Evolutionary conservation across 2,888 invertebrate genomes (phyloP).

Genomic region (Chorisops tibialis): DNA sequence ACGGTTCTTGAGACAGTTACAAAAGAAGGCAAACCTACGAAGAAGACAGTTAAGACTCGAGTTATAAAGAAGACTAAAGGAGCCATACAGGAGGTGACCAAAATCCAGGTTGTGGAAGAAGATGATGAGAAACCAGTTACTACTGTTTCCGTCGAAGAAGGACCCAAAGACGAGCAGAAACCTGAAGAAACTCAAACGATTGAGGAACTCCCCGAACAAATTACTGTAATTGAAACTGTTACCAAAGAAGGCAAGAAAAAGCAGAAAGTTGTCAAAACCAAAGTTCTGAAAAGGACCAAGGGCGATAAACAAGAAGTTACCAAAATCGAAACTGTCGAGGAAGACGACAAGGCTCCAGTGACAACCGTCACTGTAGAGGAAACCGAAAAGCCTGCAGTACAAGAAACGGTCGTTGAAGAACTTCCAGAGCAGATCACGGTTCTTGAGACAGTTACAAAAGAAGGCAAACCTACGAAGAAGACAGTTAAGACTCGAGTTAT

Average conservation of each 20-base stretch:
- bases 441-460: constrained; percentile 36
- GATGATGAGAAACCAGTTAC: constrained; percentile 43
- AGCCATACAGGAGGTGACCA: constrained; percentile 45
- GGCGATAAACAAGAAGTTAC: constrained; percentile 48
- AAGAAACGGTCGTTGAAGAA: constrained; percentile 40
- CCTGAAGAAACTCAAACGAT: constrained; percentile 39
- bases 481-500: constrained; percentile 43
- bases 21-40: constrained; percentile 37
- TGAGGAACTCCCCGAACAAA: constrained; percentile 47
- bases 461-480: constrained; percentile 41
- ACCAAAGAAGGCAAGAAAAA: constrained; percentile 42
- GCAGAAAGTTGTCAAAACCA: constrained; percentile 40
- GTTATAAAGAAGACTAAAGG: constrained; percentile 45
- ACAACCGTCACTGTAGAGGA: constrained; percentile 41
- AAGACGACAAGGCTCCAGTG: constrained; percentile 46
- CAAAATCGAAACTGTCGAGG: constrained; percentile 47
- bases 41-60: constrained; percentile 42
- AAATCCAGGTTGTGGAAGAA: constrained; percentile 47
- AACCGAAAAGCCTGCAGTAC: constrained; percentile 24
- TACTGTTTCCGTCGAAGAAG: constrained; percentile 38
- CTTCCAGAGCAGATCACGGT: constrained; percentile 35
- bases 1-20: constrained; percentile 41
- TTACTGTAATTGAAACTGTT: constrained; percentile 40
- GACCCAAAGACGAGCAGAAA: constrained; percentile 36
- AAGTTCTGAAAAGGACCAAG: constrained; percentile 44